A percentile compares a stretch with the other conserved stretches of the same genome.
These are phyloP conservation scores for Mus spicilegus DNA, from an alignment of 2,113 vertebrate species.

Conservation along the genomic window DNA sequence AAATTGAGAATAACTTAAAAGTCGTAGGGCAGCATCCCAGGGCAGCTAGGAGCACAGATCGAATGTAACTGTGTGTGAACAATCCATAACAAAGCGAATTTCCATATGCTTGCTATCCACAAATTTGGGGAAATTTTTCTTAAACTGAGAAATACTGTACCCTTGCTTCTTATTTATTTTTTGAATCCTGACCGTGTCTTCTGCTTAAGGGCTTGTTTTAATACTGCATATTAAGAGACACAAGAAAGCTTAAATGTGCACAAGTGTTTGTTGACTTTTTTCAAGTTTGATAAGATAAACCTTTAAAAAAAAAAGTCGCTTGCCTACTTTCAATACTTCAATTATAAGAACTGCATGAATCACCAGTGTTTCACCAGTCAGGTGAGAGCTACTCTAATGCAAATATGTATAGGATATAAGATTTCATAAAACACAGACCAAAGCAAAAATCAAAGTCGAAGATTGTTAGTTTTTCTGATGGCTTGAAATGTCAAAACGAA, in stretches of 20 bases:
- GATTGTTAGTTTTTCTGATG: slow-evolving; percentile 69
- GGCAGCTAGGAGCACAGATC: neutral
- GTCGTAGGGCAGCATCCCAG: neutral
- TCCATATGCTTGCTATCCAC: neutral
- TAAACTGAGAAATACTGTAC: neutral
- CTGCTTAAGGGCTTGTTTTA: neutral
- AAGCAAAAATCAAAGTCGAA: slow-evolving; percentile 27
- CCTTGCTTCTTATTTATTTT: neutral
- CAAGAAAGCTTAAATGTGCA: neutral
- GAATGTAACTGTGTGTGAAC: neutral
- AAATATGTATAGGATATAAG: neutral
- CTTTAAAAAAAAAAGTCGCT: neutral
- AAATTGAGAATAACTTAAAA: neutral
- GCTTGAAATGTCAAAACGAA: slow-evolving; percentile 75
- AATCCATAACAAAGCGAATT: neutral
- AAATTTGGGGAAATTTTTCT: neutral
- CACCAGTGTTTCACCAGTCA: neutral
- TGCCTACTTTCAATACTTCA: neutral
- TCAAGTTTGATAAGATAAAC: slow-evolving; percentile 18
- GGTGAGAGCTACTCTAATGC: neutral
- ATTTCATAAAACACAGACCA: slow-evolving; percentile 31
- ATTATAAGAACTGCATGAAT: neutral
- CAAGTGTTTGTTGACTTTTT: neutral
- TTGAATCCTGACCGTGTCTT: neutral
- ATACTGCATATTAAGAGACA: neutral